Conservation (phyloP, 2,888 invertebrate genomes). For the Drosophila birchii region DNA sequence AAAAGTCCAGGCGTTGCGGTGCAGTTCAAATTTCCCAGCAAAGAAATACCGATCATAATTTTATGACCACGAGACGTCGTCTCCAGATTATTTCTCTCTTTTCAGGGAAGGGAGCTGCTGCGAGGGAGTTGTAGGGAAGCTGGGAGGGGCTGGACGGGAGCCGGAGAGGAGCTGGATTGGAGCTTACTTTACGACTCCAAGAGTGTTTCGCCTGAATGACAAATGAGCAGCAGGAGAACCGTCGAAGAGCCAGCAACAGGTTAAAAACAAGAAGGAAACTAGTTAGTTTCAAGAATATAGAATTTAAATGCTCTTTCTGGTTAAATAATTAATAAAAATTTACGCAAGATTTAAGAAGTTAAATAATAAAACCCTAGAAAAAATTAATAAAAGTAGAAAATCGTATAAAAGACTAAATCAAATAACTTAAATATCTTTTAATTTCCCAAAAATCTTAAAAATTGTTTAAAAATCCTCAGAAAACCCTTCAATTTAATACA, state of each 20-base stretch:
- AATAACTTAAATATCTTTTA: too few relatives aligned
- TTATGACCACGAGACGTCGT: conserved; percentile 55
- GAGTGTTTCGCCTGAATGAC: conserved; percentile 78
- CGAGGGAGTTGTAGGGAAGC: not conserved
- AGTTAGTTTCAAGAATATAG: not conserved
- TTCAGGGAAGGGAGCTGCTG: conserved; percentile 11
- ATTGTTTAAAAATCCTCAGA: too few relatives aligned
- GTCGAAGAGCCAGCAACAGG: conserved; percentile 28
- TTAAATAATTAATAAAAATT: not conserved
- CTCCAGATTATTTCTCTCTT: conserved; percentile 39
- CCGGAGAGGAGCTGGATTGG: conserved; percentile 15
- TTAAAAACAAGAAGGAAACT: conserved; percentile 3
- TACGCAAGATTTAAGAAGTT: too few relatives aligned
- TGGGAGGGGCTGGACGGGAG: not conserved
- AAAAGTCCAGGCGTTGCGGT: conserved; percentile 13
- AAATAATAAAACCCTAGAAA: too few relatives aligned
- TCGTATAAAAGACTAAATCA: too few relatives aligned
- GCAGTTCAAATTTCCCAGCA: conserved; percentile 52
- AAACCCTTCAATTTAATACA: too few relatives aligned
- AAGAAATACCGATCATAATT: conserved; percentile 78
- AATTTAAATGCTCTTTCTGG: conserved; percentile 14
- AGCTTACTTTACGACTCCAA: conserved; percentile 69
- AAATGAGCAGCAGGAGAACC: conserved; percentile 72
- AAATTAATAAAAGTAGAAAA: too few relatives aligned
- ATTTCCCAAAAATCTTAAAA: too few relatives aligned